phyloP scores from a whole-genome alignment of 2,888 invertebrate species.

The Synergus japonicus region DNA sequence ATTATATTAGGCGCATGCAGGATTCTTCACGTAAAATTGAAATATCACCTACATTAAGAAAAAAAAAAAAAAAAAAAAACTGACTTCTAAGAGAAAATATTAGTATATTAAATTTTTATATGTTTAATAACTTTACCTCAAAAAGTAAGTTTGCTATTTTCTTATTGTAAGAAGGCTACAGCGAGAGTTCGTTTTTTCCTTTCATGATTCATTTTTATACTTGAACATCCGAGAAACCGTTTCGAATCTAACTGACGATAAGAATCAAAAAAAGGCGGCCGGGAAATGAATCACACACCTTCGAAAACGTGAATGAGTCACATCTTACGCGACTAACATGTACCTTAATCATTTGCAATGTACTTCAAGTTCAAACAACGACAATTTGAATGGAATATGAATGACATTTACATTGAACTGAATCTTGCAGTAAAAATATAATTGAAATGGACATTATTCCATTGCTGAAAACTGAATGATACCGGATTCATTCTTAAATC shows the following conservation, averaged over 20 bases:
- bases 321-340: conserved; percentile 8
- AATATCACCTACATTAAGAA: background rate
- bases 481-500: no score
- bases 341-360: background rate
- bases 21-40: background rate
- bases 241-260: background rate
- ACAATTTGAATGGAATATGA: no score
- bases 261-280: background rate
- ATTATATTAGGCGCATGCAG: background rate
- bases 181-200: background rate
- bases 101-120: background rate
- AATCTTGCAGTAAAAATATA: no score
- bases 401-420: no score
- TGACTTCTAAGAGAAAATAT: no score
- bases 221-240: background rate
- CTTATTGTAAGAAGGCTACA: background rate
- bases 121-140: background rate
- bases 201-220: background rate
- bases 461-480: no score
- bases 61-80: no score
- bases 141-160: background rate
- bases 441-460: no score
- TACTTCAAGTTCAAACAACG: no score
- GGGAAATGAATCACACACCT: conserved; percentile 22
- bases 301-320: conserved; percentile 27